Percentiles rank a stretch among this genome's conserved stretches.
Evolutionary conservation across 2,797 vertebrate species (phyloP).

Genomic region (Anguilla pacifica): DNA sequence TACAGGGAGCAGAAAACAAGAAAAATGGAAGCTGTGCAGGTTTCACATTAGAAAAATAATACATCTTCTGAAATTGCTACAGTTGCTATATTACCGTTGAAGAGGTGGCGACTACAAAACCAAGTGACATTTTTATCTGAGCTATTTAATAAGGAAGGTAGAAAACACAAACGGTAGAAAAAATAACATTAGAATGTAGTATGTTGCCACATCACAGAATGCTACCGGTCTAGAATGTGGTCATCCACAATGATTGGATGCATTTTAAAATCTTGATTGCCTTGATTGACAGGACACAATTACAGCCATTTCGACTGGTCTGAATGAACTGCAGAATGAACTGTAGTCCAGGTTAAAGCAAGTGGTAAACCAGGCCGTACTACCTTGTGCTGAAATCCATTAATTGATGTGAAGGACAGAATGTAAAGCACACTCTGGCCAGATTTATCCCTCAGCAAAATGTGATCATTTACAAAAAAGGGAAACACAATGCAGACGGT

Average conservation of each 20-base stretch:
- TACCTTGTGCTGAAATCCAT: background rate
- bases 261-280: background rate
- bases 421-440: background rate
- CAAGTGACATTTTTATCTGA: background rate
- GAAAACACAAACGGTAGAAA: background rate
- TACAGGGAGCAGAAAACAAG: background rate
- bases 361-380: background rate
- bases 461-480: background rate
- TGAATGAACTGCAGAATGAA: background rate
- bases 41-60: background rate
- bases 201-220: background rate
- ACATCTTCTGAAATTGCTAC: background rate
- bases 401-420: background rate
- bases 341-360: background rate
- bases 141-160: background rate
- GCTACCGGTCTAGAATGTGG: background rate
- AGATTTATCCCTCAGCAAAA: background rate
- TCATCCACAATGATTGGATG: background rate
- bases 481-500: background rate
- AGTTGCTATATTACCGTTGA: background rate
- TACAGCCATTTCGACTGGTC: background rate
- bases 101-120: background rate
- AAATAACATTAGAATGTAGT: background rate
- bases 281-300: background rate
- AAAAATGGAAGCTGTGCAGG: background rate